A percentile compares a stretch with the other conserved stretches of the same genome.
phyloP scores from a whole-genome alignment of 1,140 invertebrate species.

The Pseudomyrmex pallidus region DNA sequence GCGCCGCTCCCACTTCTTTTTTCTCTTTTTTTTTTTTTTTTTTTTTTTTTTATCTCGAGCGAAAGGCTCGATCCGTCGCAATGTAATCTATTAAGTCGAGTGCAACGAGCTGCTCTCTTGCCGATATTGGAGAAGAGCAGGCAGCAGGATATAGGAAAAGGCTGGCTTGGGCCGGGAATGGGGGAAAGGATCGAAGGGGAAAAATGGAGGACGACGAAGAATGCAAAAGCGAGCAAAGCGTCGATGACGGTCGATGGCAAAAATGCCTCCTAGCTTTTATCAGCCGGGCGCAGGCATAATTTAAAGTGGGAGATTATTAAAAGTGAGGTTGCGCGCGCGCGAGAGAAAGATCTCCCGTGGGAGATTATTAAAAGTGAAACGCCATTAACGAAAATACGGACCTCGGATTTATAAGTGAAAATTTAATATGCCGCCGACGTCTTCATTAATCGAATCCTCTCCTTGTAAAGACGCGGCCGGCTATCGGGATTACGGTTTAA shows the following conservation, averaged over 20 bases:
- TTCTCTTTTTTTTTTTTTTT: slow-evolving; percentile 8
- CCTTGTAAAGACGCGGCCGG: background rate
- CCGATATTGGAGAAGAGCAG: slow-evolving; percentile 55
- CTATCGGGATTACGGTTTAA: slow-evolving; percentile 15
- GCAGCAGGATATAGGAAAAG: slow-evolving; percentile 28
- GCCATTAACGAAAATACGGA: slow-evolving; percentile 64
- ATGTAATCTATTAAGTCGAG: slow-evolving; percentile 65
- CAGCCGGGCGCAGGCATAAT: slow-evolving; percentile 67
- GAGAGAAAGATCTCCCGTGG: slow-evolving; percentile 17
- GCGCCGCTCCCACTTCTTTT: too few relatives aligned
- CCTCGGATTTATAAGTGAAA: slow-evolving; percentile 19
- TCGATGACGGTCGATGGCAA: slow-evolving; percentile 67
- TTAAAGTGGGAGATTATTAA: slow-evolving; percentile 62
- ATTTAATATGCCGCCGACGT: slow-evolving; percentile 32
- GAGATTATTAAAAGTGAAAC: slow-evolving; percentile 51
- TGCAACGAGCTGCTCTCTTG: slow-evolving; percentile 36
- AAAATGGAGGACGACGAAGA: slow-evolving; percentile 58
- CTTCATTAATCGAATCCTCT: slow-evolving; percentile 21
- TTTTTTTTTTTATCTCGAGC: slow-evolving; percentile 21
- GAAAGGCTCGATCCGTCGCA: slow-evolving; percentile 40
- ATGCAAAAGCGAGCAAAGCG: slow-evolving; percentile 58
- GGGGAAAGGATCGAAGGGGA: slow-evolving; percentile 39
- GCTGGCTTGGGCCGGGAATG: slow-evolving; percentile 13
- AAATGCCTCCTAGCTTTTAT: slow-evolving; percentile 69
- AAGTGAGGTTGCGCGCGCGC: slow-evolving; percentile 40